phyloP scores from a whole-genome alignment of 2,888 invertebrate species.

The Torymus tubicola region DNA sequence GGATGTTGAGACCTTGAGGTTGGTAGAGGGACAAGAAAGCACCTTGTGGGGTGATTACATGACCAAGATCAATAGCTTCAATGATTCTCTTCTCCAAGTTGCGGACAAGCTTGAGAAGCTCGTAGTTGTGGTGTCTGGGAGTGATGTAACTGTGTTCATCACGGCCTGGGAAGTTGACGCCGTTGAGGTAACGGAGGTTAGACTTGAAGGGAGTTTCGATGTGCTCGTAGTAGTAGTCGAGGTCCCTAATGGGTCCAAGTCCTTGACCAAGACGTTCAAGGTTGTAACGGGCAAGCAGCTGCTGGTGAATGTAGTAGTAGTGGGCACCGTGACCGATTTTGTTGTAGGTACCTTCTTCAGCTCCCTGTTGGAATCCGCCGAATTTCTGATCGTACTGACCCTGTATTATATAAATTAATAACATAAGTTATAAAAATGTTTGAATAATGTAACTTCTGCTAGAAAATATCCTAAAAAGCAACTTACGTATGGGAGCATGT shows the following conservation, averaged over 20 bases:
- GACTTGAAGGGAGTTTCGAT: slow-evolving; percentile 82
- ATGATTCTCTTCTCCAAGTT: slow-evolving; percentile 79
- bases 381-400: not conserved
- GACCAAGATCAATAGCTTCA: slow-evolving; percentile 81
- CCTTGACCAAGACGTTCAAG: slow-evolving; percentile 86
- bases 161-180: slow-evolving; percentile 82
- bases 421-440: no score
- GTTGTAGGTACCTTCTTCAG: slow-evolving; percentile 74
- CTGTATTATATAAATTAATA: not conserved
- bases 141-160: slow-evolving; percentile 64
- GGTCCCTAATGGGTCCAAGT: slow-evolving; percentile 81
- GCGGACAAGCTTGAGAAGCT: slow-evolving; percentile 76
- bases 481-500: slow-evolving; percentile 69
- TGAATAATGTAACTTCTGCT: no score
- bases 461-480: not conserved
- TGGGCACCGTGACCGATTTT: slow-evolving; percentile 72
- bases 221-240: slow-evolving; percentile 78
- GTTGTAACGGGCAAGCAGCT: slow-evolving; percentile 84
- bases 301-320: slow-evolving; percentile 83
- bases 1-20: slow-evolving; percentile 81
- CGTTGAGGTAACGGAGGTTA: slow-evolving; percentile 81
- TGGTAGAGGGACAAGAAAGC: slow-evolving; percentile 79
- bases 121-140: slow-evolving; percentile 73
- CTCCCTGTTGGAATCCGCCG: not conserved
- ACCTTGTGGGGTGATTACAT: slow-evolving; percentile 77